A percentile compares a stretch with the other conserved stretches of the same genome.
These are phyloP conservation scores for Plectus sambesii DNA, from an alignment of 1,140 invertebrate species.

Conservation along the genomic window DNA sequence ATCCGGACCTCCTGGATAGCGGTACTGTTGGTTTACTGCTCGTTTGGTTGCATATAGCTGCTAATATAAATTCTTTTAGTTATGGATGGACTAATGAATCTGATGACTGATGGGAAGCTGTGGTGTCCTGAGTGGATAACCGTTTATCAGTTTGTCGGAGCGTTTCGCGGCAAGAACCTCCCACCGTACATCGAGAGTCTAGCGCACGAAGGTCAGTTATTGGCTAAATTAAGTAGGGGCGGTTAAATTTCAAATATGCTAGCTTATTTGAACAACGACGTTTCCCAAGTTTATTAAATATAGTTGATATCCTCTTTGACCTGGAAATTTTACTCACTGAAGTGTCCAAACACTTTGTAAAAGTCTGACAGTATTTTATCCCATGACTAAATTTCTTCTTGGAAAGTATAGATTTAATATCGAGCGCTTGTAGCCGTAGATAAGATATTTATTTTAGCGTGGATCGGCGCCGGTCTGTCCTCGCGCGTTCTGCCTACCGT, in stretches of 20 bases:
- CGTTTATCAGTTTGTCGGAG: slow-evolving; percentile 27
- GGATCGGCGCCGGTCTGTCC: slow-evolving; percentile 21
- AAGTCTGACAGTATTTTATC: no score
- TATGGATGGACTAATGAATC: slow-evolving; percentile 21
- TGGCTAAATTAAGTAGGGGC: slow-evolving; percentile 4
- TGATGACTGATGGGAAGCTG: slow-evolving; percentile 9
- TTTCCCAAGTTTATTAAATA: no score
- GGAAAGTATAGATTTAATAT: no score
- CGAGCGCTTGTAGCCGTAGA: no score
- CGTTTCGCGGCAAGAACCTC: slow-evolving; percentile 27
- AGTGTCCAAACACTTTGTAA: no score
- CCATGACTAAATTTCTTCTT: no score
- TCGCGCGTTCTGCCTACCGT: slow-evolving; percentile 17
- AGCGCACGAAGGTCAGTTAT: slow-evolving; percentile 30
- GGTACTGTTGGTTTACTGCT: slow-evolving; percentile 16
- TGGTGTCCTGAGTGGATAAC: slow-evolving; percentile 9
- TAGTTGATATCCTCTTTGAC: no score
- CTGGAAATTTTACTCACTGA: no score
- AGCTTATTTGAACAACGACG: no score
- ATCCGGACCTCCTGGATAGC: slow-evolving; percentile 24
- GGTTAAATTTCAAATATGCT: slow-evolving; percentile 3
- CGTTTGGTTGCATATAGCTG: slow-evolving; percentile 3
- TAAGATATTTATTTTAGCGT: slow-evolving; percentile 24
- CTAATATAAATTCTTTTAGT: slow-evolving; percentile 19
- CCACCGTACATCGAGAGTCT: slow-evolving; percentile 29